phyloP scores from a whole-genome alignment of 2,797 vertebrate species.

The Mycteria americana region DNA sequence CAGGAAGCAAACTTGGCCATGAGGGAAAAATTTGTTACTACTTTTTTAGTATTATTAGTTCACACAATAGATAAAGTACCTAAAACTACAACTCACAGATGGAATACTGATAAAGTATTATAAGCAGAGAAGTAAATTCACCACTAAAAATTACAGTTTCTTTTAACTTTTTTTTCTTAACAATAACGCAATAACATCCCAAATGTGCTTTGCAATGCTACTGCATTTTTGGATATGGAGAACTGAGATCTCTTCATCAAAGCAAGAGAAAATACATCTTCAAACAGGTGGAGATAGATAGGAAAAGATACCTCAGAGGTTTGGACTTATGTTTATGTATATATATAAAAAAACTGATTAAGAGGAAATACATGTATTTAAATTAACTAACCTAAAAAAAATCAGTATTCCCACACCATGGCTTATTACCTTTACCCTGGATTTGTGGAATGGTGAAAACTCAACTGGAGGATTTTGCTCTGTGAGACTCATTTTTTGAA shows the following conservation, averaged over 20 bases:
- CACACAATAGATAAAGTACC: neutral
- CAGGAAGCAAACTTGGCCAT: neutral
- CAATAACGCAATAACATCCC: neutral
- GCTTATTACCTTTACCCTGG: neutral
- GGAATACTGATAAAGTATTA: neutral
- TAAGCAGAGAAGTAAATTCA: neutral
- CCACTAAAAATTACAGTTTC: neutral
- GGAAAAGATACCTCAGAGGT: neutral
- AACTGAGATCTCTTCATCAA: neutral
- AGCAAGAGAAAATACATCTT: neutral
- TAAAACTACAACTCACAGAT: neutral
- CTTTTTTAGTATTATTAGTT: neutral
- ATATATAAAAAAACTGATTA: neutral
- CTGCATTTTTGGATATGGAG: neutral
- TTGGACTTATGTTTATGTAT: neutral
- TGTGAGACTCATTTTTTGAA: neutral
- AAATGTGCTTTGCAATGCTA: neutral
- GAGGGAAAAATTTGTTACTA: neutral
- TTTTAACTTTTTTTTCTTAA: neutral
- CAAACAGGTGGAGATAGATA: neutral
- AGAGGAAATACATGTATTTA: neutral
- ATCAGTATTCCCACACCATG: neutral
- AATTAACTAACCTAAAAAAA: neutral
- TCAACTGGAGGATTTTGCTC: neutral
- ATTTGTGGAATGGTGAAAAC: neutral